Conservation (phyloP, 2,797 vertebrate species). For the Salarias fasciatus region DNA sequence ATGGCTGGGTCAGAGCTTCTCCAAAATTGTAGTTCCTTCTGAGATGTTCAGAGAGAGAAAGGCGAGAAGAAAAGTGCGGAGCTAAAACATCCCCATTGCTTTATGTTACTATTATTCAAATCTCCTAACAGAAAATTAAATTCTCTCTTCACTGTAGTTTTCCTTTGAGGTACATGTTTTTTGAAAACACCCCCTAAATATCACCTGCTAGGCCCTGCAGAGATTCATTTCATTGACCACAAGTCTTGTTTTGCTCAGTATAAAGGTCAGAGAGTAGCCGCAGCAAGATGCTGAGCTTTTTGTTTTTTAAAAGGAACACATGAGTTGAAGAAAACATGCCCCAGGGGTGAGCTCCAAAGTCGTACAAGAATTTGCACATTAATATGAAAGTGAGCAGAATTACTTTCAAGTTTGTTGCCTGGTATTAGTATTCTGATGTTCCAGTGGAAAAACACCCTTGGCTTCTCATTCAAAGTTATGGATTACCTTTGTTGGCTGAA, state of each 20-base stretch:
- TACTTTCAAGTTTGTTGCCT: constrained; percentile 34
- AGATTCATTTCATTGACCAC: constrained; percentile 13
- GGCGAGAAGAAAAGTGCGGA: background rate
- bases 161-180: background rate
- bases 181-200: constrained; percentile 10
- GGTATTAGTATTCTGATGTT: constrained; percentile 45
- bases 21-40: too few relatives aligned
- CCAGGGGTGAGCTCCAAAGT: constrained; percentile 2
- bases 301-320: constrained; percentile 11
- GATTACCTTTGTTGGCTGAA: constrained; percentile 12
- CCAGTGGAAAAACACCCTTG: constrained; percentile 8
- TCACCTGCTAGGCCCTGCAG: background rate
- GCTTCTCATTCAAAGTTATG: background rate
- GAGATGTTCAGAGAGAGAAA: too few relatives aligned
- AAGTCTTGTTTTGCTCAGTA: constrained; percentile 17
- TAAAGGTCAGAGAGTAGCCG: constrained; percentile 12
- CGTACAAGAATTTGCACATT: constrained; percentile 35
- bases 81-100: background rate
- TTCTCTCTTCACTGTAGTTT: background rate
- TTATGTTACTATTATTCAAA: background rate
- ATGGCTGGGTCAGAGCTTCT: too few relatives aligned
- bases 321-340: constrained; percentile 14
- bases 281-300: constrained; percentile 13
- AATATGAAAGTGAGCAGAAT: constrained; percentile 35
- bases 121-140: background rate